phyloP scores from a whole-genome alignment of 2,113 vertebrate genomes.

The Lophochroa leadbeateri region DNA sequence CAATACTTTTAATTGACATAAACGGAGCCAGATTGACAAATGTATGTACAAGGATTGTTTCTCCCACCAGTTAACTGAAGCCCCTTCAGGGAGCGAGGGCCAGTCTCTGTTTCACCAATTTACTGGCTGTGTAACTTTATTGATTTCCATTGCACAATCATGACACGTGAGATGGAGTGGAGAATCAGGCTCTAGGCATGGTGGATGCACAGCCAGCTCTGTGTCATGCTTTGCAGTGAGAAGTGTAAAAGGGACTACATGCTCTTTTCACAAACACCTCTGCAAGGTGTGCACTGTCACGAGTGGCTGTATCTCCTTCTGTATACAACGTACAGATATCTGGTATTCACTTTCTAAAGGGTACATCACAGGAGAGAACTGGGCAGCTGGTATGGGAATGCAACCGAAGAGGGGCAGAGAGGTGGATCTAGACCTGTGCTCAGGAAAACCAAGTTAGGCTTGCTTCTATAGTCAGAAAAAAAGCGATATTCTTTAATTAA shows the following conservation, averaged over 20 bases:
- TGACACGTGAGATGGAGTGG: background rate
- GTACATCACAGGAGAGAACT: background rate
- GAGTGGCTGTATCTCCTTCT: background rate
- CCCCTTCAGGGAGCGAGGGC: background rate
- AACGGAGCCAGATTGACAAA: background rate
- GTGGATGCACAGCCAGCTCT: background rate
- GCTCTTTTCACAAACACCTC: background rate
- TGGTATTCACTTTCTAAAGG: background rate
- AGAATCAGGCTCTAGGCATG: background rate
- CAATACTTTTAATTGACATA: background rate
- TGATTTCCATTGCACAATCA: background rate
- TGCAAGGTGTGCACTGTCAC: background rate
- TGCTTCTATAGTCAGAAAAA: background rate
- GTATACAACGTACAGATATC: rapidly evolving
- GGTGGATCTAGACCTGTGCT: background rate
- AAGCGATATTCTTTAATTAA: background rate
- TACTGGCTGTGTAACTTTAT: conserved; percentile 27
- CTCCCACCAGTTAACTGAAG: background rate
- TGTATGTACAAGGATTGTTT: background rate
- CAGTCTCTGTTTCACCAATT: conserved; percentile 23
- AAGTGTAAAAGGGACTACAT: rapidly evolving
- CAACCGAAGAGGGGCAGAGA: background rate
- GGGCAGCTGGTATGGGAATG: background rate
- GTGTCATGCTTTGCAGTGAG: rapidly evolving
- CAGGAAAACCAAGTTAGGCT: background rate